These are phyloP conservation scores for Scomberomorus guttatus DNA, from an alignment of 2,797 vertebrate genomes.

Conservation along the genomic window DNA sequence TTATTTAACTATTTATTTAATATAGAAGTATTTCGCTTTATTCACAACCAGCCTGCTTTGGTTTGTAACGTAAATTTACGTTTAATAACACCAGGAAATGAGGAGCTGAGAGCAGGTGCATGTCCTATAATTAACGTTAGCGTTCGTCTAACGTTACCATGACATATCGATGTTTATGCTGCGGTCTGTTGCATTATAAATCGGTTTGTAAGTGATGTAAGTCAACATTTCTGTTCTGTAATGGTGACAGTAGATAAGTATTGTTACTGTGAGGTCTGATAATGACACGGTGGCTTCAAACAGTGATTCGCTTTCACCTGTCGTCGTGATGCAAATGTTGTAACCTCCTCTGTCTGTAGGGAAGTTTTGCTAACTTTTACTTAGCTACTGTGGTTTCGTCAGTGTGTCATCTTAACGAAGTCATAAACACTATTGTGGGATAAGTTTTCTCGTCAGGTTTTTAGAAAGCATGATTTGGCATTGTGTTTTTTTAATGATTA, in stretches of 20 bases:
- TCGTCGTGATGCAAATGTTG: conserved; percentile 13
- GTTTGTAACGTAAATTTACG: accelerated
- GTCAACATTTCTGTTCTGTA: background rate
- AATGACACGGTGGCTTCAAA: background rate
- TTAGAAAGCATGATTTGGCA: no score
- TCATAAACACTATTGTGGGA: accelerated
- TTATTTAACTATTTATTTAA: background rate
- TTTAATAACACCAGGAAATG: conserved; percentile 23
- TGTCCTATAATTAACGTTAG: conserved; percentile 25
- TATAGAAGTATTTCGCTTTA: background rate
- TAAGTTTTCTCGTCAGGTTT: background rate
- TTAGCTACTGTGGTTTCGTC: conserved; percentile 2
- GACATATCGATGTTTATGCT: conserved; percentile 56
- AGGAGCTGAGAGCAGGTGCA: conserved; percentile 69
- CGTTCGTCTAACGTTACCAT: conserved; percentile 13
- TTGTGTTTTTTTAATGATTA: background rate
- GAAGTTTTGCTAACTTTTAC: conserved; percentile 39
- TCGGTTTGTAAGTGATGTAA: background rate
- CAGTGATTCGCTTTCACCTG: conserved; percentile 22
- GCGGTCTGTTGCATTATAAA: conserved; percentile 24
- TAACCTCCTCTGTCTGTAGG: background rate
- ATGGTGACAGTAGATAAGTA: background rate
- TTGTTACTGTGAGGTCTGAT: background rate
- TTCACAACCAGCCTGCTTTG: background rate
- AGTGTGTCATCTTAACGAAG: background rate